Evolutionary conservation across 2,797 vertebrate species (phyloP).

Genomic region (Phataginus tricuspis): DNA sequence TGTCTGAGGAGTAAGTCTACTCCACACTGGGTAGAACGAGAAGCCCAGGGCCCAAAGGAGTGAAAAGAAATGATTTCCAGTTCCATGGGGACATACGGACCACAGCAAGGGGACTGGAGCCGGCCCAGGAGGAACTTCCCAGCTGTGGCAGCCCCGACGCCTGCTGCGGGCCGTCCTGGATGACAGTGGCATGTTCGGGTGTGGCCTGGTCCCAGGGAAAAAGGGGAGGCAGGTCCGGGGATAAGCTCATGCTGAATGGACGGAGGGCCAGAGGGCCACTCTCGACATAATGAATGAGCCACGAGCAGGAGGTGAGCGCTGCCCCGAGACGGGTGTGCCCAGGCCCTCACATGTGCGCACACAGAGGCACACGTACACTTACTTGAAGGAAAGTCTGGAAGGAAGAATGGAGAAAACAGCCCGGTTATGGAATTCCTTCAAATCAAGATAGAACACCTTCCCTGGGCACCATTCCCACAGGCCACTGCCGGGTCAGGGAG

Average conservation of each 20-base stretch:
- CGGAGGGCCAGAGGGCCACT: too few relatives aligned
- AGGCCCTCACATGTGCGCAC: accelerated
- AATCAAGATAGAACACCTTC: accelerated
- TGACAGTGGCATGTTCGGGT: accelerated
- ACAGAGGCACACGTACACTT: neutral
- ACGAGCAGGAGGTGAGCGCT: accelerated
- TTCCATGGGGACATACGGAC: accelerated
- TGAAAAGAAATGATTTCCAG: neutral
- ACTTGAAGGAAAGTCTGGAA: neutral
- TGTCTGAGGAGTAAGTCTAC: neutral
- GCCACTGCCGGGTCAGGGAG: accelerated
- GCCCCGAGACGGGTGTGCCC: too few relatives aligned
- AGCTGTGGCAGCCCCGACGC: accelerated
- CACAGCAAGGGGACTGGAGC: neutral
- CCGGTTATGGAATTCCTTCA: neutral
- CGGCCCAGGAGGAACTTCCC: neutral
- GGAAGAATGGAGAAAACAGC: neutral
- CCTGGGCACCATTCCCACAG: neutral
- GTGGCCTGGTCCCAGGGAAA: neutral
- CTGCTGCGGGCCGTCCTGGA: neutral
- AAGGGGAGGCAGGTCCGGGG: neutral
- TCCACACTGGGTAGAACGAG: accelerated
- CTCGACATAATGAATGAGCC: too few relatives aligned
- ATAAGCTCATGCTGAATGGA: too few relatives aligned
- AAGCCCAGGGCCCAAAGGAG: neutral